Conservation (phyloP, 2,113 vertebrate species). For the Mormyrus lacerda region DNA sequence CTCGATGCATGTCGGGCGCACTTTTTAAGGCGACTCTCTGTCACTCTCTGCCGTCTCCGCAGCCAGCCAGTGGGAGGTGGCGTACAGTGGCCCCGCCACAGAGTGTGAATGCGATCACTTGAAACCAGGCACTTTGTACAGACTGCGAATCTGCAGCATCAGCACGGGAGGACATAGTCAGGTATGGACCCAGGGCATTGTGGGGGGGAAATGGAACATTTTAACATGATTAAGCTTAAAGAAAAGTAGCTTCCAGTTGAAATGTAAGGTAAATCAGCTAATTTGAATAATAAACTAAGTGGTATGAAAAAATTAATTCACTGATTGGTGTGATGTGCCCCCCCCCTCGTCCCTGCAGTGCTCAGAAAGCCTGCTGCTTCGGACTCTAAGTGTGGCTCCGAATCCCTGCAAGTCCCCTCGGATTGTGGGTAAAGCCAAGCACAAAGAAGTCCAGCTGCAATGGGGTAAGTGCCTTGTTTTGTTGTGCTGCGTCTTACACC, state of each 20-base stretch:
- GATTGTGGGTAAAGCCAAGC: slow-evolving; percentile 83
- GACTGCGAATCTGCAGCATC: slow-evolving; percentile 85
- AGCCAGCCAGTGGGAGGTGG: slow-evolving; percentile 86
- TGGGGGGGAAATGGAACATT: neutral
- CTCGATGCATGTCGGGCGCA: neutral
- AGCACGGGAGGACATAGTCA: slow-evolving; percentile 92
- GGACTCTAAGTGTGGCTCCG: slow-evolving; percentile 80
- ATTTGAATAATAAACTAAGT: neutral
- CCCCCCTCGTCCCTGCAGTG: slow-evolving; percentile 56
- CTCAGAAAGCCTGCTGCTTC: slow-evolving; percentile 78
- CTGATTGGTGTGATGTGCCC: neutral
- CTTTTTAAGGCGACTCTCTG: neutral
- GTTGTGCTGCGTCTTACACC: neutral
- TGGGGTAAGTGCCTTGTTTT: slow-evolving; percentile 71
- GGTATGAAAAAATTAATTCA: neutral
- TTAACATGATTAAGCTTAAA: neutral
- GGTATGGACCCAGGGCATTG: neutral
- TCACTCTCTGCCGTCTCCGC: slow-evolving; percentile 33
- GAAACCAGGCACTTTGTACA: slow-evolving; percentile 85
- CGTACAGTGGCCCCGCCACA: slow-evolving; percentile 80
- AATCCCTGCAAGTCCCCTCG: slow-evolving; percentile 76
- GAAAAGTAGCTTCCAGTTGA: neutral
- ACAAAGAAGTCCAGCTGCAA: slow-evolving; percentile 87
- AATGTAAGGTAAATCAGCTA: neutral
- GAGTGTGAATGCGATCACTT: slow-evolving; percentile 78